Percentiles rank a stretch among this genome's conserved stretches.
phyloP scores from a whole-genome alignment of 2,797 vertebrate genomes.

The Salarias fasciatus region DNA sequence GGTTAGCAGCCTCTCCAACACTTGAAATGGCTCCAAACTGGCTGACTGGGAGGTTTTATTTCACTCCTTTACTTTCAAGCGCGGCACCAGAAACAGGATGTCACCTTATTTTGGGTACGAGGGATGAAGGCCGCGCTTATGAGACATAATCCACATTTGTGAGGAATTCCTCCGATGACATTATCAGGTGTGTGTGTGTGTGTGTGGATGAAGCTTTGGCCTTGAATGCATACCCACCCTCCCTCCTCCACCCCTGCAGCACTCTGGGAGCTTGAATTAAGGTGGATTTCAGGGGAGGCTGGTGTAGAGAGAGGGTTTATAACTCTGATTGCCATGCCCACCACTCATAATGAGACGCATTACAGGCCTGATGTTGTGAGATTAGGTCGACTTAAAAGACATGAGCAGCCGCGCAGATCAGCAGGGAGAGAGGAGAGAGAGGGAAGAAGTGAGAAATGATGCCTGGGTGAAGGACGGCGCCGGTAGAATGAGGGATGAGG shows the following conservation, averaged over 20 bases:
- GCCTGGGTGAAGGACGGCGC: too few relatives aligned
- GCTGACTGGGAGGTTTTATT: slow-evolving; percentile 21
- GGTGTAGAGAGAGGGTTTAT: slow-evolving; percentile 68
- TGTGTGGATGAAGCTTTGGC: slow-evolving; percentile 20
- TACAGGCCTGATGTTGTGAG: slow-evolving; percentile 81
- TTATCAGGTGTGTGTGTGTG: slow-evolving; percentile 13
- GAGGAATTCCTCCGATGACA: slow-evolving; percentile 8
- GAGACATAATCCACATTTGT: slow-evolving; percentile 21
- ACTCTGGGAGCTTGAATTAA: slow-evolving; percentile 64
- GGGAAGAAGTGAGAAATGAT: not conserved
- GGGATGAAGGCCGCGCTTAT: slow-evolving; percentile 15
- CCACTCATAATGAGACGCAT: slow-evolving; percentile 79
- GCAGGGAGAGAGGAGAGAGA: slow-evolving; percentile 7
- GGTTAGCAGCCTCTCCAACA: slow-evolving; percentile 22
- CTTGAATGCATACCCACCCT: slow-evolving; percentile 41
- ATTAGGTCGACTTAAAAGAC: slow-evolving; percentile 77
- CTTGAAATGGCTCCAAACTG: slow-evolving; percentile 1
- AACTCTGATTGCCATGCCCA: slow-evolving; percentile 74
- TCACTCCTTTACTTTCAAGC: not conserved
- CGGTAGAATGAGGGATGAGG: not conserved
- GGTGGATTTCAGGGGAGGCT: slow-evolving; percentile 71
- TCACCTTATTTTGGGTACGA: slow-evolving; percentile 25
- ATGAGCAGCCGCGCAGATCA: slow-evolving; percentile 54
- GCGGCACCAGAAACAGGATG: slow-evolving; percentile 9
- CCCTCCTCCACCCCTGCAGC: not conserved